Evolutionary conservation across 1,140 invertebrate genomes (phyloP).

Genomic region (Paramacrobiotus metropolitanus): DNA sequence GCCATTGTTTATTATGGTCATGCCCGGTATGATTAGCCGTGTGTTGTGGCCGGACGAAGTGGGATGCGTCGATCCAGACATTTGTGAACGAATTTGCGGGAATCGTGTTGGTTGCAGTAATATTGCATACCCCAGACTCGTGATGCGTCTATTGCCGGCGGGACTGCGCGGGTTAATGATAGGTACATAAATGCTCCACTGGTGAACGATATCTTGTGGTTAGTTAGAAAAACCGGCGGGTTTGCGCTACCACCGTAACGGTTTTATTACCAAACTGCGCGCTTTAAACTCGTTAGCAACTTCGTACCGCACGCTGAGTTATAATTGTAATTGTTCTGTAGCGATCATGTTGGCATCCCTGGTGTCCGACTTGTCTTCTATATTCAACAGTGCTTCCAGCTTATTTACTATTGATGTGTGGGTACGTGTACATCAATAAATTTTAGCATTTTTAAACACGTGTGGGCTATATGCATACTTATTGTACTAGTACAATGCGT

Average conservation of each 20-base stretch:
- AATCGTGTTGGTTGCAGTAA: constrained; percentile 28
- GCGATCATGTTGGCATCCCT: constrained; percentile 32
- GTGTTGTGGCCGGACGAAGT: constrained; percentile 27
- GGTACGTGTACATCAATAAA: too few relatives aligned
- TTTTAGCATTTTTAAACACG: too few relatives aligned
- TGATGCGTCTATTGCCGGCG: constrained; percentile 26
- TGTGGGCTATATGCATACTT: too few relatives aligned
- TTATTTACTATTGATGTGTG: constrained; percentile 33
- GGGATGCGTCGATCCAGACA: constrained; percentile 25
- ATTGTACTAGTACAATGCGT: too few relatives aligned
- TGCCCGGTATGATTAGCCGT: constrained; percentile 33
- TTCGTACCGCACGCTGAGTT: too few relatives aligned
- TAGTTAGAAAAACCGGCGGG: too few relatives aligned
- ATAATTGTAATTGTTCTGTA: too few relatives aligned
- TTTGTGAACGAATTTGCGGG: constrained; percentile 24
- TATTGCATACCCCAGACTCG: constrained; percentile 29
- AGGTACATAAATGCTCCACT: too few relatives aligned
- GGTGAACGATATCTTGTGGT: too few relatives aligned
- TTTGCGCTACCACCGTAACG: too few relatives aligned
- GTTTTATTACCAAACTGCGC: too few relatives aligned
- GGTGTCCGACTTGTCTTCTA: constrained; percentile 32
- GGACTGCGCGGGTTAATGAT: constrained; percentile 28
- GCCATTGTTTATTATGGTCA: constrained; percentile 30
- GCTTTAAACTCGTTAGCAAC: too few relatives aligned
- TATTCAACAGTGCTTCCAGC: constrained; percentile 31